Percentiles rank a stretch among this genome's conserved stretches.
These are phyloP conservation scores for Leptothorax acervorum DNA, from an alignment of 2,888 invertebrate genomes.

Conservation along the genomic window DNA sequence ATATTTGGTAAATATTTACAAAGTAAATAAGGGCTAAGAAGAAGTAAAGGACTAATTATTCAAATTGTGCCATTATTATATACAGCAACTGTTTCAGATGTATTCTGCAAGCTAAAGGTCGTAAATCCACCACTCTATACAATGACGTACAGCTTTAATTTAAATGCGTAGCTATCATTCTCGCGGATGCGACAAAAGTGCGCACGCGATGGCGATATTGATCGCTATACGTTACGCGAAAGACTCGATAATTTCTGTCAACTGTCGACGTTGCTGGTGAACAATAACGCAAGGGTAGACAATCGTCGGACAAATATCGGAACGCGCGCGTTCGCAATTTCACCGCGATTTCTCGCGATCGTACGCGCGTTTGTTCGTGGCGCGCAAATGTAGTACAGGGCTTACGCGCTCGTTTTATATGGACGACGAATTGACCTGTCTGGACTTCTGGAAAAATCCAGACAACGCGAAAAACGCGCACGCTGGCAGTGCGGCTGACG, in stretches of 20 bases:
- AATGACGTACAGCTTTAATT: slow-evolving; percentile 17
- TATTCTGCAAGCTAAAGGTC: neutral
- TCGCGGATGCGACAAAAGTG: slow-evolving; percentile 18
- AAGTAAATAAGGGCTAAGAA: neutral
- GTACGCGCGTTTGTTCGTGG: slow-evolving; percentile 46
- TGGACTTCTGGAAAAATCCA: slow-evolving; percentile 42
- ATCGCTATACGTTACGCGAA: slow-evolving; percentile 28
- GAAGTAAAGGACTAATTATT: neutral
- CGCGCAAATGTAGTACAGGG: slow-evolving; percentile 33
- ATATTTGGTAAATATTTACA: neutral
- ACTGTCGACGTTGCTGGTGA: slow-evolving; percentile 60
- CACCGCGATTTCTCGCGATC: slow-evolving; percentile 60
- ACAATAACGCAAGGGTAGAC: slow-evolving; percentile 57
- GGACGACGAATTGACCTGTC: slow-evolving; percentile 49
- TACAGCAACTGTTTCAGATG: neutral
- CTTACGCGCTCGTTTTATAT: slow-evolving; percentile 23
- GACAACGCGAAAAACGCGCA: slow-evolving; percentile 28
- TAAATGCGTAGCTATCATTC: slow-evolving; percentile 17
- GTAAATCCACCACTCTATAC: neutral
- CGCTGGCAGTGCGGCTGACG: slow-evolving; percentile 16
- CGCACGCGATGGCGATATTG: slow-evolving; percentile 23
- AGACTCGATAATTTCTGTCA: slow-evolving; percentile 61
- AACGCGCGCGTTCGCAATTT: slow-evolving; percentile 54
- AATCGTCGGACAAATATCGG: slow-evolving; percentile 62
- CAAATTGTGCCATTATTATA: neutral